phyloP scores from a whole-genome alignment of 2,888 invertebrate species.

The Drosophila flavopinicola region DNA sequence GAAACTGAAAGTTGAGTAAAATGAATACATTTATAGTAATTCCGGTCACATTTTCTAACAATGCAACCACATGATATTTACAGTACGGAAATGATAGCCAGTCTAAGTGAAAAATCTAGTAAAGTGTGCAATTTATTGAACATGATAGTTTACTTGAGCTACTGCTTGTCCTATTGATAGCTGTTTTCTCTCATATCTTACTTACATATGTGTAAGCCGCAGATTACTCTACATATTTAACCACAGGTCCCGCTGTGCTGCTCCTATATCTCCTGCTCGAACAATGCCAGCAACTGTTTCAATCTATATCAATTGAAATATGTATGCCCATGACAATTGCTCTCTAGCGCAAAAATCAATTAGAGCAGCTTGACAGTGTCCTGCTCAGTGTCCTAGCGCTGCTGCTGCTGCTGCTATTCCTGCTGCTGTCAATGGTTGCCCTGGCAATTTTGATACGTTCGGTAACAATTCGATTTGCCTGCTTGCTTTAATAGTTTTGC shows the following conservation, averaged over 20 bases:
- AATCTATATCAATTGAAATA: constrained; percentile 48
- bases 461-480: constrained; percentile 74
- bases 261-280: neutral
- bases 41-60: too few relatives aligned
- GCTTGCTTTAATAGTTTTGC: constrained; percentile 78
- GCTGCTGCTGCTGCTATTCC: constrained; percentile 2
- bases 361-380: constrained; percentile 63
- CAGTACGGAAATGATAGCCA: too few relatives aligned
- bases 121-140: constrained; percentile 6
- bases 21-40: too few relatives aligned
- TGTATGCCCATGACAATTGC: constrained; percentile 52
- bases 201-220: constrained; percentile 13
- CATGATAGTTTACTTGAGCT: neutral
- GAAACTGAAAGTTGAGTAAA: too few relatives aligned
- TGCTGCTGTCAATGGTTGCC: constrained; percentile 26
- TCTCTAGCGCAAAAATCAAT: constrained; percentile 71
- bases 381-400: constrained; percentile 25
- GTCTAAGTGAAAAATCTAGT: too few relatives aligned
- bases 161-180: constrained; percentile 2
- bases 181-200: neutral
- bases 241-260: constrained; percentile 3
- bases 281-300: constrained; percentile 13
- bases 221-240: constrained; percentile 14
- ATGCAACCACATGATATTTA: too few relatives aligned
- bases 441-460: constrained; percentile 62